Evolutionary conservation across 2,113 vertebrate genomes (phyloP).

Genomic region (Pleuronectes platessa): DNA sequence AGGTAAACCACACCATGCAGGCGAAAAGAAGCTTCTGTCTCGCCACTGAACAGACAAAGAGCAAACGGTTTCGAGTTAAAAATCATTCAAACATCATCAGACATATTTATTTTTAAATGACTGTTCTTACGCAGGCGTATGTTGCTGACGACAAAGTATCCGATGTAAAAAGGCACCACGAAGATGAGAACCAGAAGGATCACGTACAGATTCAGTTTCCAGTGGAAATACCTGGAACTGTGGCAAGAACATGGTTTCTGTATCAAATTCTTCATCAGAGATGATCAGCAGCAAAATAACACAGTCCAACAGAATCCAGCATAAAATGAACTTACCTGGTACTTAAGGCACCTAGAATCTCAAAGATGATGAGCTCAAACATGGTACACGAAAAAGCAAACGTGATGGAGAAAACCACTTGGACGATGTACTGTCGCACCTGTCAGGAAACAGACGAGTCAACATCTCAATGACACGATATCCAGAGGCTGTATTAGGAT

Average conservation of each 20-base stretch:
- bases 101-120: not conserved
- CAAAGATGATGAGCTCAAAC: constrained; percentile 99
- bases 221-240: constrained; percentile 98
- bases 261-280: not conserved
- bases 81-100: not conserved
- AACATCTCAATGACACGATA: not conserved
- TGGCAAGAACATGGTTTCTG: constrained; percentile 29
- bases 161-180: constrained; percentile 98
- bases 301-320: not conserved
- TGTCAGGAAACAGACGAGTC: constrained; percentile 58
- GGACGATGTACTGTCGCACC: constrained; percentile 96
- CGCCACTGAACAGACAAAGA: constrained; percentile 85
- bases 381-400: constrained; percentile 99
- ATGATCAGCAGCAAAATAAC: not conserved
- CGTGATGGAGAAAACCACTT: constrained; percentile 97
- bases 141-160: constrained; percentile 98
- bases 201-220: constrained; percentile 97
- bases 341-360: constrained; percentile 95
- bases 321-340: constrained; percentile 86
- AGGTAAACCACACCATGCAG: constrained; percentile 95
- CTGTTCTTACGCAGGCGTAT: constrained; percentile 92
- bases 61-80: not conserved
- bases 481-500: not conserved
- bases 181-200: constrained; percentile 97
- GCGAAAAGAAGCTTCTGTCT: constrained; percentile 93